Evolutionary conservation across 2,888 invertebrate genomes (phyloP).

Genomic region (Cataglyphis altisquamis): DNA sequence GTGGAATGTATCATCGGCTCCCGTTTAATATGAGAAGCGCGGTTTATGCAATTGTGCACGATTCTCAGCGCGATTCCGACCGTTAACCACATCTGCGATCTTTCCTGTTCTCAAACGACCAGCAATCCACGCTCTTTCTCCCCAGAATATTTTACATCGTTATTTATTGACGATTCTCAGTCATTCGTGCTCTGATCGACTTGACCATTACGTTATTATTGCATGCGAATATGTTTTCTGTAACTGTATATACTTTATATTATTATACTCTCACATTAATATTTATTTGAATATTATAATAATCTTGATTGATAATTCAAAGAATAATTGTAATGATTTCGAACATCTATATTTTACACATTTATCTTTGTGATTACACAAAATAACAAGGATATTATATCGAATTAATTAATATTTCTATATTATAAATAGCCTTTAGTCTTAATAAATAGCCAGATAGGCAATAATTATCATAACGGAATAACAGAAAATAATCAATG

Average conservation of each 20-base stretch:
- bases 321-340: not conserved
- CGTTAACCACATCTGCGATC: constrained; percentile 9
- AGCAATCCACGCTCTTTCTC: not conserved
- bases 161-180: not conserved
- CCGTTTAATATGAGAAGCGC: constrained; percentile 41
- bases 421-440: too few relatives aligned
- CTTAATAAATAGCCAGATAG: not conserved
- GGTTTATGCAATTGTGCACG: constrained; percentile 9
- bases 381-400: not conserved
- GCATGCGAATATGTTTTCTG: constrained; percentile 8
- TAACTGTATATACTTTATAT: constrained; percentile 12
- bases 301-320: constrained; percentile 25
- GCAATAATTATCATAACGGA: not conserved
- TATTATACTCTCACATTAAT: constrained; percentile 19
- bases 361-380: not conserved
- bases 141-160: not conserved
- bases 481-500: not conserved
- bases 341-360: not conserved
- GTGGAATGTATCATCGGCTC: constrained; percentile 29
- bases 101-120: constrained; percentile 19
- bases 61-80: not conserved
- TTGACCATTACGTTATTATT: constrained; percentile 35
- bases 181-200: not conserved
- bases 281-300: constrained; percentile 24
- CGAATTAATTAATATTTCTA: not conserved